A percentile compares a stretch with the other conserved stretches of the same genome.
Conservation (phyloP, 2,888 invertebrate species). For the Xestia c-nigrum region DNA sequence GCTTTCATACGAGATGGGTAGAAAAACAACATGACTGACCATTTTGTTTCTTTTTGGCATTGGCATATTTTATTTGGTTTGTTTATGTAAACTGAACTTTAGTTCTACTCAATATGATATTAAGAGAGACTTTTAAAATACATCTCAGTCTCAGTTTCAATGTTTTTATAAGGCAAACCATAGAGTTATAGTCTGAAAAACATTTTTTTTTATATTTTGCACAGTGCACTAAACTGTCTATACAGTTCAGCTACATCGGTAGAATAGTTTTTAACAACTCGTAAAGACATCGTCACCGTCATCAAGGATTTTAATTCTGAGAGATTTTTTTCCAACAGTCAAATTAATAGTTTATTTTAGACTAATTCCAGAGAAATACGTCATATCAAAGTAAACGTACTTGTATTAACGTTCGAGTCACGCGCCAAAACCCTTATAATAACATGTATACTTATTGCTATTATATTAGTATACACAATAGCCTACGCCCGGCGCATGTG, state of each 20-base stretch:
- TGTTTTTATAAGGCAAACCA: neutral
- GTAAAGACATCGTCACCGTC: neutral
- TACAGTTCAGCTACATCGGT: neutral
- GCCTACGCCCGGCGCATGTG: slow-evolving; percentile 9
- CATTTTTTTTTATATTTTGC: neutral
- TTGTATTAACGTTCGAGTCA: slow-evolving; percentile 74
- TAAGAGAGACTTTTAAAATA: neutral
- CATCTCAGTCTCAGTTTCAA: neutral
- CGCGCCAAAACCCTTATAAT: slow-evolving; percentile 65
- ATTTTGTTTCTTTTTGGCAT: slow-evolving; percentile 26
- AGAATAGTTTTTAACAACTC: neutral
- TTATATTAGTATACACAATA: slow-evolving; percentile 21
- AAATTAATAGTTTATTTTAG: slow-evolving; percentile 76
- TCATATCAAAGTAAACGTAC: slow-evolving; percentile 76
- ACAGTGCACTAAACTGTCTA: neutral
- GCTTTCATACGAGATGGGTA: slow-evolving; percentile 41
- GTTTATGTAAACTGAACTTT: neutral
- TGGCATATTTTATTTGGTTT: slow-evolving; percentile 30
- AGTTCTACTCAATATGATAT: neutral
- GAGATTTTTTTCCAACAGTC: neutral
- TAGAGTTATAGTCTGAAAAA: neutral
- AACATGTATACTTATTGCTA: slow-evolving; percentile 18
- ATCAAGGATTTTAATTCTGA: neutral
- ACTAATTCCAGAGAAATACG: slow-evolving; percentile 74
- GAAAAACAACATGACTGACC: slow-evolving; percentile 62